Percentiles rank a stretch among this genome's conserved stretches.
These are phyloP conservation scores for Toxotes chatareus DNA, from an alignment of 2,113 vertebrate genomes.

Conservation along the genomic window DNA sequence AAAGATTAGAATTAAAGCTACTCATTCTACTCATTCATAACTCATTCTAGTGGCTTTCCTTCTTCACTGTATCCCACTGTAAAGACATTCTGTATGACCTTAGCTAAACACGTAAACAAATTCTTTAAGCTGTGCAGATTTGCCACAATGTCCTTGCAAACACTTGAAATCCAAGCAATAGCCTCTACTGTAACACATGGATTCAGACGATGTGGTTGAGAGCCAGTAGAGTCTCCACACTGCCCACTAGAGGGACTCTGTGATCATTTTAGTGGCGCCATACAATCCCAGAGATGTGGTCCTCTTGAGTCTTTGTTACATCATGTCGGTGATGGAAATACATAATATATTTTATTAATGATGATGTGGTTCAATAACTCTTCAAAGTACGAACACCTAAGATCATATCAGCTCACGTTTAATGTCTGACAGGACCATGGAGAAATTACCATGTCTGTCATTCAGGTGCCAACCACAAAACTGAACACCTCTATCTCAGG, in stretches of 20 bases:
- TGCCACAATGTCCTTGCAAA: background rate
- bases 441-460: background rate
- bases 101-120: no score
- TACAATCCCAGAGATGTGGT: conserved; percentile 24
- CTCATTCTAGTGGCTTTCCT: background rate
- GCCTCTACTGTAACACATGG: background rate
- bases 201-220: conserved; percentile 29
- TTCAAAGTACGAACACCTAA: conserved; percentile 39
- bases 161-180: conserved; percentile 1
- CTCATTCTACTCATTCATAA: no score
- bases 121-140: background rate
- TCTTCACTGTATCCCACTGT: background rate
- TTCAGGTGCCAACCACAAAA: background rate
- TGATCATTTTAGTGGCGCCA: conserved; percentile 25
- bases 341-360: conserved; percentile 64
- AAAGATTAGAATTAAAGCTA: background rate
- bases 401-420: conserved; percentile 33
- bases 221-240: conserved; percentile 32
- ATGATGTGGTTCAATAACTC: conserved; percentile 35
- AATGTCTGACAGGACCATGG: conserved; percentile 13
- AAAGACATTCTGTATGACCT: background rate
- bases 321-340: conserved; percentile 64
- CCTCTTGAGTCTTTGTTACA: conserved; percentile 75
- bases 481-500: background rate
- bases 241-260: conserved; percentile 73